phyloP scores from a whole-genome alignment of 1,140 invertebrate genomes.

The Caenorhabditis remanei region DNA sequence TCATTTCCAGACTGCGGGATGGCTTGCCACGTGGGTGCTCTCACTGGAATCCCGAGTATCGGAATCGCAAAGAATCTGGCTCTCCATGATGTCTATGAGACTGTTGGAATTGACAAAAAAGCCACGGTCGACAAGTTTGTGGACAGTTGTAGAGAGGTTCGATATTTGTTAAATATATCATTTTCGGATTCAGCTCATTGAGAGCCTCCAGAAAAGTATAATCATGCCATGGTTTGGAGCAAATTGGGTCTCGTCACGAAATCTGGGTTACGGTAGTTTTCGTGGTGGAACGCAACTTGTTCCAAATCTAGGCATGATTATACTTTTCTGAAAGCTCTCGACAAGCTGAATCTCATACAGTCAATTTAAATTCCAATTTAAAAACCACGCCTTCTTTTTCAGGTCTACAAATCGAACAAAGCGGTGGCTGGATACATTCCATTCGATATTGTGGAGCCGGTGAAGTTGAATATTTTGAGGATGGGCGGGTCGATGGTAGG shows the following conservation, averaged over 20 bases:
- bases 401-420: constrained; percentile 11
- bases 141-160: constrained; percentile 13
- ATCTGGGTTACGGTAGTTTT: too few species aligned
- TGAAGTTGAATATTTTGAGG: constrained; percentile 46
- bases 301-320: too few species aligned
- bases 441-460: constrained; percentile 53
- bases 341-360: too few species aligned
- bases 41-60: constrained; percentile 55
- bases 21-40: constrained; percentile 65
- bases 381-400: background rate
- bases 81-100: constrained; percentile 29
- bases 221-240: too few species aligned
- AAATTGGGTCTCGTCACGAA: too few species aligned
- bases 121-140: constrained; percentile 56
- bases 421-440: constrained; percentile 20
- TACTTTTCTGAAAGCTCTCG: too few species aligned
- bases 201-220: too few species aligned
- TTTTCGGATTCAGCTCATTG: too few species aligned
- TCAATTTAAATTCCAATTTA: too few species aligned
- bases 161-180: too few species aligned
- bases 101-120: constrained; percentile 13
- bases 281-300: too few species aligned
- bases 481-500: constrained; percentile 39
- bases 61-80: constrained; percentile 63
- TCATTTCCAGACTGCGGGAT: constrained; percentile 59